Percentiles rank a stretch among this genome's conserved stretches.
Conservation (phyloP, 2,797 vertebrate genomes). For the Merluccius polli region DNA sequence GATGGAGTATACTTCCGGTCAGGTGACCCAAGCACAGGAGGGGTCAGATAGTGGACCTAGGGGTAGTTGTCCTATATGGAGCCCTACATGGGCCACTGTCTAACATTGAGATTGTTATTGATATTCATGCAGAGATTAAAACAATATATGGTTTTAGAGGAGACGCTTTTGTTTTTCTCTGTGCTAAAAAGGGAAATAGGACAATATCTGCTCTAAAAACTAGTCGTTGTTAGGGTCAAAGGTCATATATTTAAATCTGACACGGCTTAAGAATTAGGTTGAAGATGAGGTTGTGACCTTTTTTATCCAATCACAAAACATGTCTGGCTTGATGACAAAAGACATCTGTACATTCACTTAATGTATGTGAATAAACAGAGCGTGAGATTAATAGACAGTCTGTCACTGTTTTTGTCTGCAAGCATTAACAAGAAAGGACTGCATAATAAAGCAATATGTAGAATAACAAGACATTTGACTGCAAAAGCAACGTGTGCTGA, state of each 20-base stretch:
- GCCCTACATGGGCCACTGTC: too few species aligned
- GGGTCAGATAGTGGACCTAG: too few species aligned
- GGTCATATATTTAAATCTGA: conserved; percentile 5
- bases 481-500: neutral
- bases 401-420: neutral
- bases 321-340: conserved; percentile 4
- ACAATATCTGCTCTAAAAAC: neutral
- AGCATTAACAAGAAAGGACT: neutral
- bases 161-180: too few species aligned
- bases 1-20: too few species aligned
- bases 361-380: neutral
- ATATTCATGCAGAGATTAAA: neutral
- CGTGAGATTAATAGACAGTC: neutral
- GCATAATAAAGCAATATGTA: neutral
- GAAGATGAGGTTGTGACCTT: neutral
- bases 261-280: neutral
- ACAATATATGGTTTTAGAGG: neutral
- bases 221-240: neutral
- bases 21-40: too few species aligned
- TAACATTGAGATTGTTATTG: neutral
- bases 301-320: neutral
- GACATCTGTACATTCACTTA: too few species aligned
- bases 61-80: too few species aligned
- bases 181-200: neutral
- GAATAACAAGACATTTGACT: neutral